Evolutionary conservation across 53 echinoderm and acorn worm species (phyloP).

Genomic region (Arbacia lixula): DNA sequence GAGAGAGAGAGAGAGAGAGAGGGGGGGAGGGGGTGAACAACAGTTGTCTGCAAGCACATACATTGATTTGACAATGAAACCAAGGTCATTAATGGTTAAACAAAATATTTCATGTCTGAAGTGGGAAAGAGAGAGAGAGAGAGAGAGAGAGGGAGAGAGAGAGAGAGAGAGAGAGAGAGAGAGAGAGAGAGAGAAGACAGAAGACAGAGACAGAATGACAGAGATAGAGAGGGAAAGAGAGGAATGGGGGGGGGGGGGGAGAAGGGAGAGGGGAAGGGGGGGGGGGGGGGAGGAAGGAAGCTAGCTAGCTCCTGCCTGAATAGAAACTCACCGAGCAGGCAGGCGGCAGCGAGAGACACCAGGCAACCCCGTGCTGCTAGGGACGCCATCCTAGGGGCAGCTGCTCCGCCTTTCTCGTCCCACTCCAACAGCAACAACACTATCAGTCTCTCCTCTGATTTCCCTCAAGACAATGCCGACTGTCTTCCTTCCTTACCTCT

Average conservation of each 20-base stretch:
- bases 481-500: too few relatives aligned
- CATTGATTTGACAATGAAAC: too few relatives aligned
- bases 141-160: slow-evolving; percentile 16
- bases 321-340: background rate
- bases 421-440: too few relatives aligned
- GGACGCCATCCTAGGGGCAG: background rate
- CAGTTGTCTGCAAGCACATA: too few relatives aligned
- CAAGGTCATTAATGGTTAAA: too few relatives aligned
- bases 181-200: background rate
- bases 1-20: slow-evolving; percentile 1
- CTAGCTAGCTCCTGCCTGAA: background rate
- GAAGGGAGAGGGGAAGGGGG: background rate
- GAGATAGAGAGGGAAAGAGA: background rate
- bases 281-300: background rate
- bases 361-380: background rate
- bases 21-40: background rate
- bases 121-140: slow-evolving; percentile 8
- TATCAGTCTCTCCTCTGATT: too few relatives aligned
- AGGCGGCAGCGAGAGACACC: slow-evolving; percentile 5
- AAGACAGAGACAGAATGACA: background rate
- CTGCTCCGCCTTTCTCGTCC: too few relatives aligned
- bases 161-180: background rate
- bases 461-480: too few relatives aligned
- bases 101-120: too few relatives aligned
- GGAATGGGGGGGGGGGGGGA: background rate